Percentiles rank a stretch among this genome's conserved stretches.
These are phyloP conservation scores for Anastrepha ludens DNA, from an alignment of 1,140 invertebrate genomes.

Conservation along the genomic window DNA sequence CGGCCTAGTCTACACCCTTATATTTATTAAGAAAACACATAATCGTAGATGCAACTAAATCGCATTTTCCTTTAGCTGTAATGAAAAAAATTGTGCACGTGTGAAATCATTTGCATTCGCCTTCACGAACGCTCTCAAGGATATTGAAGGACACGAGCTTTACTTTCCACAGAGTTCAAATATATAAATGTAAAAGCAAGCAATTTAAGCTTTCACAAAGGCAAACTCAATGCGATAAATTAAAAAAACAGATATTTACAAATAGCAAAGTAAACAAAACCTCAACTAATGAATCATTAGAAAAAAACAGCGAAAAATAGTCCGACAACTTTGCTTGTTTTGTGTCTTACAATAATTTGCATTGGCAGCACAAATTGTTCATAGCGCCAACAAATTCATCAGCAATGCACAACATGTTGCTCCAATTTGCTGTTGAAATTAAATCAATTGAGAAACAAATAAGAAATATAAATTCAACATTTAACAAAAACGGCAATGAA, in stretches of 20 bases:
- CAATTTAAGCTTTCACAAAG: too few relatives aligned
- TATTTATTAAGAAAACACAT: too few relatives aligned
- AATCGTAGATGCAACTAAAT: too few relatives aligned
- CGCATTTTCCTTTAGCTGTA: too few relatives aligned
- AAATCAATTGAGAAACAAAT: constrained; percentile 44
- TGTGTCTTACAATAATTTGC: not conserved
- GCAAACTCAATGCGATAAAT: too few relatives aligned
- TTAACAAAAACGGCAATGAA: constrained; percentile 36
- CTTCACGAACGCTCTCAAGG: too few relatives aligned
- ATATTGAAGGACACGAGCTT: too few relatives aligned
- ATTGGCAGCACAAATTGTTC: constrained; percentile 1
- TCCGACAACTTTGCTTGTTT: not conserved
- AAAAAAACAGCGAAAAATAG: not conserved
- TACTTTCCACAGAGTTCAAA: too few relatives aligned
- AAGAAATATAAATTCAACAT: constrained; percentile 17
- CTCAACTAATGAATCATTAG: not conserved
- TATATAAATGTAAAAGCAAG: too few relatives aligned
- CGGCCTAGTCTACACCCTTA: too few relatives aligned
- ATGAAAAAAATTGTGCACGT: too few relatives aligned
- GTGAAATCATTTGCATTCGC: too few relatives aligned
- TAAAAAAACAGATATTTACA: not conserved
- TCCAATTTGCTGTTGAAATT: constrained; percentile 54
- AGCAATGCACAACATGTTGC: constrained; percentile 50
- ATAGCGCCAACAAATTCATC: constrained; percentile 39
- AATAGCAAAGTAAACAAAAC: not conserved